phyloP scores from a whole-genome alignment of 2,888 invertebrate genomes.

The Hemithea aestivaria region DNA sequence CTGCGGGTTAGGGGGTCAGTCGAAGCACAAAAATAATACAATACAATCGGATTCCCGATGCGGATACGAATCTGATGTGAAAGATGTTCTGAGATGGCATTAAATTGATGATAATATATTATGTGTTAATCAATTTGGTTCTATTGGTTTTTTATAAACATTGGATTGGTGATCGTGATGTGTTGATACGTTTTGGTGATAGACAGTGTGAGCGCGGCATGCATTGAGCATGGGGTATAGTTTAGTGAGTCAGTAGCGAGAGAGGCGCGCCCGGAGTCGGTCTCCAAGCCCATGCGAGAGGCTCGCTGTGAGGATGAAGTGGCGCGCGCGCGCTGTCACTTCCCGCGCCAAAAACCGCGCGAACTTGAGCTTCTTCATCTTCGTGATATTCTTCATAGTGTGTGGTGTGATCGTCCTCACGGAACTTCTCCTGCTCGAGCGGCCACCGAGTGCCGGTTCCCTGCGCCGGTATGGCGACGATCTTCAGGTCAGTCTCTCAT shows the following conservation, averaged over 20 bases:
- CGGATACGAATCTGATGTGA: no score
- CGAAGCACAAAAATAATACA: no score
- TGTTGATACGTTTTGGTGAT: conserved; percentile 40
- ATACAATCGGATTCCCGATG: no score
- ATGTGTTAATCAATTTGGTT: no score
- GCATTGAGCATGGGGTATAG: conserved; percentile 39
- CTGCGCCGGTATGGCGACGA: conserved; percentile 84
- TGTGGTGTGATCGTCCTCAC: conserved; percentile 93
- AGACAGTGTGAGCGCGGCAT: conserved; percentile 26
- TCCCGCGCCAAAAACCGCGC: conserved; percentile 86
- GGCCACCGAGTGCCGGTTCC: conserved; percentile 76
- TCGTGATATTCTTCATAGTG: conserved; percentile 93
- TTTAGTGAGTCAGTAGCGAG: conserved; percentile 51
- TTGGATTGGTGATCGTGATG: no score
- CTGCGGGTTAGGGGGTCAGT: no score
- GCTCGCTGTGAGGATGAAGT: conserved; percentile 61
- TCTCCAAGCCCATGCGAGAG: conserved; percentile 51
- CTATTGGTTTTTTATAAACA: no score
- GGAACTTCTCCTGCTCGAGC: conserved; percentile 83
- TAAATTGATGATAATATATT: no score
- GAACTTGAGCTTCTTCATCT: conserved; percentile 93
- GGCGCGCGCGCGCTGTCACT: conserved; percentile 69
- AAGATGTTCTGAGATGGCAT: no score
- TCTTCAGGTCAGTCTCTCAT: conserved; percentile 70
- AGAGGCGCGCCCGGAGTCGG: conserved; percentile 43